A percentile compares a stretch with the other conserved stretches of the same genome.
Conservation (phyloP, 2,797 vertebrate genomes). For the Squalus acanthias region DNA sequence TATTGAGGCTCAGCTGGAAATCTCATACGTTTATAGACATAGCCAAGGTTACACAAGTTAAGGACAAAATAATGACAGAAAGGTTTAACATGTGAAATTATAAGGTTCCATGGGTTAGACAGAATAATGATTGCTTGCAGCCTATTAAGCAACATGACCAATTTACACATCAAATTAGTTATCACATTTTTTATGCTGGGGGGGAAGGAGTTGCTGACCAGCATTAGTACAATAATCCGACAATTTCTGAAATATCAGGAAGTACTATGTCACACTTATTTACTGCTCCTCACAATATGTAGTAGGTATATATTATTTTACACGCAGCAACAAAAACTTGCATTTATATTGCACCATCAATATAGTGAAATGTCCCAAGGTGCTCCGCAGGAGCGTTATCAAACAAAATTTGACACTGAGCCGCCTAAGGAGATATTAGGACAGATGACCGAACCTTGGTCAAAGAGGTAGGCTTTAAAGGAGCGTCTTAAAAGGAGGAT, state of each 20-base stretch:
- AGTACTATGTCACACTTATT: neutral
- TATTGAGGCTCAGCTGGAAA: neutral
- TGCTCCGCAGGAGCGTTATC: no score
- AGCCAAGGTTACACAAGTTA: slow-evolving; percentile 26
- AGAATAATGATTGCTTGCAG: neutral
- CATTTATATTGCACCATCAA: neutral
- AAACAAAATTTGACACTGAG: no score
- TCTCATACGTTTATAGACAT: neutral
- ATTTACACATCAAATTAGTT: neutral
- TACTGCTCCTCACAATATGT: neutral
- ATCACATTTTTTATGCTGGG: neutral
- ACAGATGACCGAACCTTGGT: neutral
- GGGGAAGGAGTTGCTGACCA: neutral
- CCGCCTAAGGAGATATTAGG: neutral
- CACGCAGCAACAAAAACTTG: neutral
- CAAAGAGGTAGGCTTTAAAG: neutral
- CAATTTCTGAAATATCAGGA: neutral
- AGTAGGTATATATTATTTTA: neutral
- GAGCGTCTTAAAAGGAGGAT: neutral
- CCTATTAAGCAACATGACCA: neutral
- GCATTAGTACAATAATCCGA: neutral
- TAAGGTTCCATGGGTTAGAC: neutral
- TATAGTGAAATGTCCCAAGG: neutral
- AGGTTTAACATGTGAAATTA: neutral
- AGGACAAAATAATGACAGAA: neutral